Base-by-base conservation (phyloP, 2,113 vertebrate genomes). In the Aythya baeri region DNA sequence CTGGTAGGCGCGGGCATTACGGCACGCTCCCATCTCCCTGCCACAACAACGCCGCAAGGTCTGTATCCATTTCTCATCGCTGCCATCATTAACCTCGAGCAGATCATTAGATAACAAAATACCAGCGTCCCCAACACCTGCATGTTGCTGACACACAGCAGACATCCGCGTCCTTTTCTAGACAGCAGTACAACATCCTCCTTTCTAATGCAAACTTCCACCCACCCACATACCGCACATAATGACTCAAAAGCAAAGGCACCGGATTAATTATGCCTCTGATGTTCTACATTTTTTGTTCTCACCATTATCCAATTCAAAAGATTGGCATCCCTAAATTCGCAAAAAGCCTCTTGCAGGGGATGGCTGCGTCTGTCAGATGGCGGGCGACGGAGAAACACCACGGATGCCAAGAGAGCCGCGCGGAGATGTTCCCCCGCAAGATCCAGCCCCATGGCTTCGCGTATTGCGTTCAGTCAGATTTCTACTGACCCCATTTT, bases 201-300 rank as follows among this genome's bases (percentile, higher is more conserved):
- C 82, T 95, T 96, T 96, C 88, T 96, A 59, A 95, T 96, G 94
- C 96, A 96, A 93, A 94, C 89, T 80, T 52, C 94, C 67, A 84
- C 82, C 94, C 86, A 83, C 89, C 36, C 87, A 31, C 87, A 17
- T 32, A 58, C 63, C 67, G 41, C 68, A 74, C 89, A 92, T 17
- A 89, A 95, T 59, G 82, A 90, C 68, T 91, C 85, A 85, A 93
- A 89, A 86, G 91, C 59, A 93, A 81, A 94, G 50, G 89, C 95
- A 91, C 78, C 0, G 0, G 27, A 89, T 86, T 89, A 94, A 86
- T 91, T 78, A 88, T 67, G 82, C 83, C 68, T 88, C 75, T 83
- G 74, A 85, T 49, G 52, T 88, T 93, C 63, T 88, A 76, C 59
- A 58, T 54, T 67, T 63, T 96, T 95, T 95, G 90, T 90, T 91